Base-by-base conservation (phyloP, 2,888 invertebrate genomes). In the Andrena praecox region DNA sequence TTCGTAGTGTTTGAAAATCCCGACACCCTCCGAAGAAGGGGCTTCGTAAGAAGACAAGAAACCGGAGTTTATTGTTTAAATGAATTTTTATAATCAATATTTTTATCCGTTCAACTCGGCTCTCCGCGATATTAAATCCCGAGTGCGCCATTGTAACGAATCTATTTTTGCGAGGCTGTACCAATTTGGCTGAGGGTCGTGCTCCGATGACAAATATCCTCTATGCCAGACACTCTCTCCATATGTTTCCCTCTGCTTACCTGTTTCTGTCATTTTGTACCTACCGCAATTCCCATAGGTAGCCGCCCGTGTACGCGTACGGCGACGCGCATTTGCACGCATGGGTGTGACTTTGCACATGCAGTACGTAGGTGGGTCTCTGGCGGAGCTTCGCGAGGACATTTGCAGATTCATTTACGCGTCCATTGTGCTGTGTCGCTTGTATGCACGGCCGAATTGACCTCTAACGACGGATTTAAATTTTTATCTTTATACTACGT, bases 391-490 rank as follows among this genome's bases (percentile, higher is more conserved):
- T 50, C 77, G 24, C 63, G 35, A 8, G 62, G 31, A 59, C 75
- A 54, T 82, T 74, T 82, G 74, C 80, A 12, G 52, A 70, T 75
- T 80, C 81, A 82, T 82, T 82, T 75, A 74, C 70, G 64, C 64
- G 64, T 56, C 68, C 63, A 62, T 70, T 66, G 69, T 67, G 20
- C 33, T 7, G 33, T 68, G 81, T 81, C 73, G 50, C 59, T 80
- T 56, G 16, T 69, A 62, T 69, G 56, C 63, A 29, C 31, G 54
- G 27, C 24, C 31, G 27, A 54, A 79, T 79, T 62, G 31, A 63
- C 60, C 24, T 20, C 48, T 33, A 48, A 66, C 48, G 29, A 52
- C 50, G 56, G n/a, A 42, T 64, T 50, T 29, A 29, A 42, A 10
- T 29, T 60, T 42, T 68, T 54, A n/a, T 3, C 3, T 8, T 66